Evolutionary conservation across 2,797 vertebrate genomes (phyloP), one percentile per base, ranked within the genome.

Genomic region (Carapus acus): DNA sequence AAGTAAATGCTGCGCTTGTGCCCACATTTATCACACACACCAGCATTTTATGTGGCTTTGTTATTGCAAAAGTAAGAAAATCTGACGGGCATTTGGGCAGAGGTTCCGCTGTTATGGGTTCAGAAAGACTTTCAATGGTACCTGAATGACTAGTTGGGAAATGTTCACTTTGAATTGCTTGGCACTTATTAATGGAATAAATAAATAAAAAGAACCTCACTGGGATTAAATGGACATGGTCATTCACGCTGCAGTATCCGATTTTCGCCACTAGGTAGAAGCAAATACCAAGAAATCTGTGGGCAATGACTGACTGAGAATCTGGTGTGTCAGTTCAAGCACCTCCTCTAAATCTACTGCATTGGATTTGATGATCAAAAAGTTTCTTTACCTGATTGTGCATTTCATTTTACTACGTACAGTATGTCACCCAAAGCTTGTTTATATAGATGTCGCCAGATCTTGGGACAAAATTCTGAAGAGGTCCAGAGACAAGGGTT

Each of bases 181-280:
- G 41, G 63, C 73, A 70, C 57, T 74, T 81, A 54, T 45, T 65
- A 52, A 44, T 11, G 31, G 11, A 7, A 33, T 33, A 33, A 65
- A 70, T 77, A 57, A 75, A 71, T 74, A 64, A 74, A 68, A 48
- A 76, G 63, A 38, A 59, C 17, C 31, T 33, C 31, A 33, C 14
- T 4, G 12, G 14, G 14, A 33, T 3, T 33, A 0, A 68, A 58
- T 57, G 33, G 64, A 56, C 57, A 68, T 74, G 54, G 20, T 14
- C 50, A 34, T 12, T 50, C 38, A 4, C 6, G 34, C 2, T 61
- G 38, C 12, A 62, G 11, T 52, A 40, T 14, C 1, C 5, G 2
- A 3, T 1, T 45, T 15, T 39, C 17, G 2, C 70, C 78, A 40
- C 48, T 58, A 67, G 84, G 23, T 74, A 76, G 76, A 48, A 49